Evolutionary conservation across 2,888 invertebrate species (phyloP).

Genomic region (Criorhina ranunculi): DNA sequence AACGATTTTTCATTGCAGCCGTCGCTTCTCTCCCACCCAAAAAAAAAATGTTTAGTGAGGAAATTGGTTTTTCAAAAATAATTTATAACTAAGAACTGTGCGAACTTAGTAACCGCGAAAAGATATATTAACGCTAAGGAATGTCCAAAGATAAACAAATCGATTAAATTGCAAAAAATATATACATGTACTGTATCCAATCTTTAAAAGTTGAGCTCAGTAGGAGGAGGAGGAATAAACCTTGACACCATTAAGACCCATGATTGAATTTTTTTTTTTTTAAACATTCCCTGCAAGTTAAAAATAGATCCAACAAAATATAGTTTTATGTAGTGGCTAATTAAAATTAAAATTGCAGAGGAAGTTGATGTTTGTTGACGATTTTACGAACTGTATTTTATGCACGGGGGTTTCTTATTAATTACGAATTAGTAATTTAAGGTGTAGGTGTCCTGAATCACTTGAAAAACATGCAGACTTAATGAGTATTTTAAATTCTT

Average conservation of each 20-base stretch:
- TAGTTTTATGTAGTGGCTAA: not conserved
- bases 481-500: constrained; percentile 38
- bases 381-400: constrained; percentile 17
- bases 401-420: not conserved
- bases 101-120: constrained; percentile 51
- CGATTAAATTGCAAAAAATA: constrained; percentile 47
- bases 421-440: constrained; percentile 11
- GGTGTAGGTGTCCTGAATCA: constrained; percentile 36
- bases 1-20: constrained; percentile 38
- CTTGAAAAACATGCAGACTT: constrained; percentile 13
- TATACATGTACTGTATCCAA: constrained; percentile 39
- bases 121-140: constrained; percentile 59
- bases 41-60: too few species aligned
- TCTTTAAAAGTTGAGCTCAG: too few species aligned
- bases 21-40: constrained; percentile 6
- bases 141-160: constrained; percentile 70
- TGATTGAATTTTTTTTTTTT: constrained; percentile 22
- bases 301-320: constrained; percentile 28
- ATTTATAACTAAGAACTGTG: constrained; percentile 26
- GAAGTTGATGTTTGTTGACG: constrained; percentile 1
- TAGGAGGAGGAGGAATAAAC: constrained; percentile 25
- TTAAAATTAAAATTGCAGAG: constrained; percentile 14
- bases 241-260: constrained; percentile 58
- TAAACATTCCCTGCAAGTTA: constrained; percentile 11
- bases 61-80: constrained; percentile 11